Evolutionary conservation across 2,888 invertebrate genomes (phyloP), one percentile per base, ranked within the genome.

Genomic region (Drosophila colorata): DNA sequence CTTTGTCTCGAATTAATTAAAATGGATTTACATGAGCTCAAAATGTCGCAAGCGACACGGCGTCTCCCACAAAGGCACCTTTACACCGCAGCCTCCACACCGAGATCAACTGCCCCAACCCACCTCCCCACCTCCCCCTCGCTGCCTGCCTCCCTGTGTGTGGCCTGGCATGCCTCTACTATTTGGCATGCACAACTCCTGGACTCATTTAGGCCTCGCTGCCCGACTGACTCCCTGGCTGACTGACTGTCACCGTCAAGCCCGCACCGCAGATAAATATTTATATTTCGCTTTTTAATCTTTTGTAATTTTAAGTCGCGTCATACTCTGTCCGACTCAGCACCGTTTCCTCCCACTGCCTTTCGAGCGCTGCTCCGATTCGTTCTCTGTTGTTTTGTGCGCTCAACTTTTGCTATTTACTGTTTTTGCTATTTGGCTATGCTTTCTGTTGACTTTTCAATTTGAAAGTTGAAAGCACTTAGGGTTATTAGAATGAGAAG

Each of bases 1-100:
- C 89, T 89, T 88, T 89, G 89, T 89, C 88, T 83, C 83, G 88
- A 89, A 87, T 89, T 88, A 88, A 89, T 89, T 89, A 88, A 88
- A 89, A 88, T 87, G 89, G 89, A 88, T 89, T 89, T 89, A 87
- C 89, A 88, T 88, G 88, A 85, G 85, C 83, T 87, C 79, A 81
- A 87, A 80, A 84, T 86, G 87, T 86, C 82, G 77, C 76, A 79
- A 68, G 64, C 64, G 51, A 59, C 61, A 64, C 49, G 60, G 25
- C 55, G 23, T 48, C 57, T 46, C 57, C 48, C 69, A 80, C 89
- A 82, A 83, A 87, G 84, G 71, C 80, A 73, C 69, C 89, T 78
- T 82, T 82, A 67, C 59, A 75, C 78, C 83, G 60, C 78, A 81
- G 52, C 53, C 43, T n/a, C 53, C 43, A 48, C 31, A 28, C 9